Conservation (phyloP, 2,113 vertebrate genomes). For the Barbus barbus region DNA sequence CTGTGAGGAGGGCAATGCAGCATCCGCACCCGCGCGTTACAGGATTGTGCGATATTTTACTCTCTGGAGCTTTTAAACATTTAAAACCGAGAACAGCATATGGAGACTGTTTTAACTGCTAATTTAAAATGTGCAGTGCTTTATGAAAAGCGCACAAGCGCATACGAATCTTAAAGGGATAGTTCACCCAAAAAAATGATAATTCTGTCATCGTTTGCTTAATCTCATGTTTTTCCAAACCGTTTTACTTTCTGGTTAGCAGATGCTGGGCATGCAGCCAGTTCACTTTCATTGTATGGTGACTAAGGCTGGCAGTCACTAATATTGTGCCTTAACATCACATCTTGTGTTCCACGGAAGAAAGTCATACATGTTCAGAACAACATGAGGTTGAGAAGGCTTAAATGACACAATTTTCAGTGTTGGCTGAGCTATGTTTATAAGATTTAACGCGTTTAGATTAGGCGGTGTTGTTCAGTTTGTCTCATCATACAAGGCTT, state of each 20-base stretch:
- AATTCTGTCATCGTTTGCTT: neutral
- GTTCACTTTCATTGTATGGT: neutral
- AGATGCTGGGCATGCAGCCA: neutral
- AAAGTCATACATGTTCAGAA: neutral
- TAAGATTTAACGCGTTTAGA: neutral
- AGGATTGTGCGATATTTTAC: conserved; percentile 20
- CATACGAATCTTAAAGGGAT: neutral
- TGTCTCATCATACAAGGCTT: too few relatives aligned
- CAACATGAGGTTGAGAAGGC: conserved; percentile 1
- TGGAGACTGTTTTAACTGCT: neutral
- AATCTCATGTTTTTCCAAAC: neutral
- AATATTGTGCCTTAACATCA: neutral
- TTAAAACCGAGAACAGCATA: neutral
- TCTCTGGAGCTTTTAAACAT: neutral
- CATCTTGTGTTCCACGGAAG: neutral
- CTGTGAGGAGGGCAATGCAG: conserved; percentile 57
- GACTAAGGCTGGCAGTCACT: neutral
- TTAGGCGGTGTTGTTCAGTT: neutral
- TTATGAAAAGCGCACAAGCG: neutral
- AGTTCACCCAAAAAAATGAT: neutral
- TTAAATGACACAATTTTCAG: neutral
- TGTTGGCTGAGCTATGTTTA: too few relatives aligned
- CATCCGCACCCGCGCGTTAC: conserved; percentile 49
- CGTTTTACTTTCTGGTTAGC: neutral
- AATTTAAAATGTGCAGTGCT: neutral